phyloP scores from a whole-genome alignment of 2,888 invertebrate genomes.

The Ormyrus nitidulus region DNA sequence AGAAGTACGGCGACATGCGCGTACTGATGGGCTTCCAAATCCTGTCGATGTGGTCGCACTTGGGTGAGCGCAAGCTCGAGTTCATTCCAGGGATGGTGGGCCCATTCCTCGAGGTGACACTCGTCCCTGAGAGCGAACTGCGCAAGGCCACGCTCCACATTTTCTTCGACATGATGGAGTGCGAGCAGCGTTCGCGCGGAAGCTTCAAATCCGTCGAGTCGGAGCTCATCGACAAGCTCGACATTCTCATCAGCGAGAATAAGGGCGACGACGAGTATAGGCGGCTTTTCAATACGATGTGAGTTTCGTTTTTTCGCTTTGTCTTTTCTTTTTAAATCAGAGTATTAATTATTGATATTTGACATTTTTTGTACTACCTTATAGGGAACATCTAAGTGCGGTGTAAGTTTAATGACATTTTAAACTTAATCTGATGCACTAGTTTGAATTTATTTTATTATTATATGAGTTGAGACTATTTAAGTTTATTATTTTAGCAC shows the following conservation, averaged over 20 bases:
- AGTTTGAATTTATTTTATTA: slow-evolving; percentile 20
- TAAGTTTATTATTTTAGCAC: neutral
- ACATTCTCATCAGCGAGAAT: slow-evolving; percentile 93
- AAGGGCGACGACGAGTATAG: slow-evolving; percentile 96
- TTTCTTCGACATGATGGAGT: slow-evolving; percentile 97
- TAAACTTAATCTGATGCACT: slow-evolving; percentile 26
- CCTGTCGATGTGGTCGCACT: slow-evolving; percentile 92
- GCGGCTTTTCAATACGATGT: slow-evolving; percentile 96
- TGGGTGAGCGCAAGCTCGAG: slow-evolving; percentile 90
- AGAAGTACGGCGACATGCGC: slow-evolving; percentile 92
- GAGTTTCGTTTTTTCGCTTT: slow-evolving; percentile 77
- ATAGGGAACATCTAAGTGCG: slow-evolving; percentile 93
- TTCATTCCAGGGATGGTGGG: slow-evolving; percentile 96
- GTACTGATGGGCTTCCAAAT: slow-evolving; percentile 95
- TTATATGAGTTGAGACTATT: neutral
- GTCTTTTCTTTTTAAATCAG: too few species aligned
- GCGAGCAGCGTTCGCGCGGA: slow-evolving; percentile 88
- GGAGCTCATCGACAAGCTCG: slow-evolving; percentile 94
- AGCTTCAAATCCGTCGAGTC: slow-evolving; percentile 94
- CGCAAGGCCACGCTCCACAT: slow-evolving; percentile 93
- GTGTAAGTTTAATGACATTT: slow-evolving; percentile 84
- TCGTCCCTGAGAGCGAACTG: slow-evolving; percentile 90
- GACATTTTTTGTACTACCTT: slow-evolving; percentile 66
- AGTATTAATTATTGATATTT: neutral
- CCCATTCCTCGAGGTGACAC: slow-evolving; percentile 93